A percentile compares a stretch with the other conserved stretches of the same genome.
Conservation (phyloP, 1,140 invertebrate species). For the Drosophila sechellia region DNA sequence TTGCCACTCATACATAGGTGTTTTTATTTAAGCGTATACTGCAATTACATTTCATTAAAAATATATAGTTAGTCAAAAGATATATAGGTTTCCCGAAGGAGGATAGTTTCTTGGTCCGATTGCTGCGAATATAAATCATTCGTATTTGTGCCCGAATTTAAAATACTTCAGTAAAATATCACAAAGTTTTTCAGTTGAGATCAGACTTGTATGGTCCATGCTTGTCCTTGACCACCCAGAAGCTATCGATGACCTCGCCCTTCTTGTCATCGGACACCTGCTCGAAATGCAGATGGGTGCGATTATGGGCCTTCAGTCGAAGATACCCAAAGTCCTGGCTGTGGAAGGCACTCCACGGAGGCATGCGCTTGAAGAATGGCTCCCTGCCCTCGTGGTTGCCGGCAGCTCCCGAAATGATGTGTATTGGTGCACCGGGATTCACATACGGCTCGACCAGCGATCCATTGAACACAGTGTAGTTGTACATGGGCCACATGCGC, state of each 20-base stretch:
- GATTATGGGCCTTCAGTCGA: slow-evolving; percentile 91
- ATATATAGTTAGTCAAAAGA: background rate
- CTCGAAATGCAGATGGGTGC: slow-evolving; percentile 95
- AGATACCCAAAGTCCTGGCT: slow-evolving; percentile 95
- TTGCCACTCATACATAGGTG: no score
- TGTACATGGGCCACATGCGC: slow-evolving; percentile 96
- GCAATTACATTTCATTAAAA: background rate
- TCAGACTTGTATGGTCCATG: slow-evolving; percentile 81
- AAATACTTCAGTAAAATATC: slow-evolving; percentile 10
- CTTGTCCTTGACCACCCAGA: slow-evolving; percentile 91
- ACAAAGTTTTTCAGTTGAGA: background rate
- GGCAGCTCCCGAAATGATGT: slow-evolving; percentile 96
- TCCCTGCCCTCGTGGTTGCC: slow-evolving; percentile 89
- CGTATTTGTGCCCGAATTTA: background rate
- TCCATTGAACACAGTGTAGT: slow-evolving; percentile 94
- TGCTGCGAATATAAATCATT: background rate
- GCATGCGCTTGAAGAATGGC: slow-evolving; percentile 82
- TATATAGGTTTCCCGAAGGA: background rate
- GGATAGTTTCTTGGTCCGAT: no score
- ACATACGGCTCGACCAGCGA: slow-evolving; percentile 90
- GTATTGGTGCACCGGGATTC: slow-evolving; percentile 95
- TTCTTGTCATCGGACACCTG: slow-evolving; percentile 94
- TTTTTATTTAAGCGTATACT: background rate
- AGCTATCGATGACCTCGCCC: slow-evolving; percentile 90
- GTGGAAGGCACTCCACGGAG: slow-evolving; percentile 77